phyloP scores from a whole-genome alignment of 2,797 vertebrate genomes.

The Thaleichthys pacificus region DNA sequence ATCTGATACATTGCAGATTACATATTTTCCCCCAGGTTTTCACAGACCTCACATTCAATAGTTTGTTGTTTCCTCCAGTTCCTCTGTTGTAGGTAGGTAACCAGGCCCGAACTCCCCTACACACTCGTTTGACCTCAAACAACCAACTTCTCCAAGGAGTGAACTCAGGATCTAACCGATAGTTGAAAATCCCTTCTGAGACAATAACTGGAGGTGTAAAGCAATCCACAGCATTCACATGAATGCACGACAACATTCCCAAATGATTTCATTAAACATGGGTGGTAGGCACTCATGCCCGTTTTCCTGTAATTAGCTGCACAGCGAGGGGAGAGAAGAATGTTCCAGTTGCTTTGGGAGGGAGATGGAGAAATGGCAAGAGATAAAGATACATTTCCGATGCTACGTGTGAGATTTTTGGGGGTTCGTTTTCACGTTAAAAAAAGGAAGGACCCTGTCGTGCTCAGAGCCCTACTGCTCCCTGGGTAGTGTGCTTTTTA shows the following conservation, averaged over 20 bases:
- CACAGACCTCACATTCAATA: slow-evolving; percentile 65
- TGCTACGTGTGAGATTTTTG: slow-evolving; percentile 86
- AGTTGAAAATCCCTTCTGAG: slow-evolving; percentile 25
- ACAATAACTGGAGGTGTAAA: slow-evolving; percentile 60
- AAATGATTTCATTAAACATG: slow-evolving; percentile 58
- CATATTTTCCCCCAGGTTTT: slow-evolving; percentile 70
- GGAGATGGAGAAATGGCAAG: slow-evolving; percentile 58
- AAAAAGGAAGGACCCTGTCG: slow-evolving; percentile 84
- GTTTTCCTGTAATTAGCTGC: slow-evolving; percentile 68
- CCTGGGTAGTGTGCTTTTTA: slow-evolving; percentile 94
- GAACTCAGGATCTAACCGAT: slow-evolving; percentile 60
- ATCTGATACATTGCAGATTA: slow-evolving; percentile 77
- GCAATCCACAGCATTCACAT: slow-evolving; percentile 52
- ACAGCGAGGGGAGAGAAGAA: slow-evolving; percentile 63
- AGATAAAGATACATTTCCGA: slow-evolving; percentile 85
- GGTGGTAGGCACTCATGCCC: slow-evolving; percentile 61
- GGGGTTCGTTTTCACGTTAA: slow-evolving; percentile 63
- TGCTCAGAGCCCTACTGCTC: slow-evolving; percentile 88
- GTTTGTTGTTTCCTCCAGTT: slow-evolving; percentile 54
- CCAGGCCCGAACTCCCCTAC: slow-evolving; percentile 45
- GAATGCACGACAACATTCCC: slow-evolving; percentile 58
- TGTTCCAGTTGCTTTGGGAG: slow-evolving; percentile 63
- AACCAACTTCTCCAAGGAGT: slow-evolving; percentile 46
- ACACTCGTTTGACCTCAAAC: slow-evolving; percentile 66
- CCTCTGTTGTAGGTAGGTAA: slow-evolving; percentile 53